A percentile compares a stretch with the other conserved stretches of the same genome.
These are phyloP conservation scores for Fregata magnificens DNA, from an alignment of 2,113 vertebrate species.

Conservation along the genomic window DNA sequence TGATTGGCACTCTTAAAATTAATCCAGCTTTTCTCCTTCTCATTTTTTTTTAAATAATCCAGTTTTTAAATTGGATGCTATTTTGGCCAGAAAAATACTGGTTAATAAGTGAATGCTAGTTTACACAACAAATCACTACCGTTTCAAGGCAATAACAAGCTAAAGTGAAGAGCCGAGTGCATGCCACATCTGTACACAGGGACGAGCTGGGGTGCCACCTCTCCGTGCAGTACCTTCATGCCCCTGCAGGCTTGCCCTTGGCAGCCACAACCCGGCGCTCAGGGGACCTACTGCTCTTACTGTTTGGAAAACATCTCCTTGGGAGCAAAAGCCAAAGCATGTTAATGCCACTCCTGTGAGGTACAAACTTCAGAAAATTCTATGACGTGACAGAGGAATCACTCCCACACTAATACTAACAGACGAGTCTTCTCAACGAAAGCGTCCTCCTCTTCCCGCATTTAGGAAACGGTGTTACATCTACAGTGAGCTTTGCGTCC, in stretches of 20 bases:
- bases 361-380: background rate
- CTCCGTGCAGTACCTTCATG: rapidly evolving
- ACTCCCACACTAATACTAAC: no score
- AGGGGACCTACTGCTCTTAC: background rate
- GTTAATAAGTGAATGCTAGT: background rate
- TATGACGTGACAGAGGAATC: no score
- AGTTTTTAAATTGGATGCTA: background rate
- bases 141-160: background rate
- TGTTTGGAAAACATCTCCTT: background rate
- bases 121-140: background rate
- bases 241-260: background rate
- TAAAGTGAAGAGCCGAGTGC: background rate
- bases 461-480: rapidly evolving
- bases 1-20: background rate
- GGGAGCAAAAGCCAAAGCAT: background rate
- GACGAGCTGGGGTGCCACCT: background rate
- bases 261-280: background rate
- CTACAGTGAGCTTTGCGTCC: background rate
- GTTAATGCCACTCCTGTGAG: background rate
- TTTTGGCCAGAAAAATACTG: background rate
- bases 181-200: rapidly evolving
- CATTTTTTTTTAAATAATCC: background rate
- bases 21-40: background rate
- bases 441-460: rapidly evolving
- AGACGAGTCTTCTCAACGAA: no score